Evolutionary conservation across 53 echinoderm and acorn worm species (phyloP).

Genomic region (Temnopleurus reevesii): DNA sequence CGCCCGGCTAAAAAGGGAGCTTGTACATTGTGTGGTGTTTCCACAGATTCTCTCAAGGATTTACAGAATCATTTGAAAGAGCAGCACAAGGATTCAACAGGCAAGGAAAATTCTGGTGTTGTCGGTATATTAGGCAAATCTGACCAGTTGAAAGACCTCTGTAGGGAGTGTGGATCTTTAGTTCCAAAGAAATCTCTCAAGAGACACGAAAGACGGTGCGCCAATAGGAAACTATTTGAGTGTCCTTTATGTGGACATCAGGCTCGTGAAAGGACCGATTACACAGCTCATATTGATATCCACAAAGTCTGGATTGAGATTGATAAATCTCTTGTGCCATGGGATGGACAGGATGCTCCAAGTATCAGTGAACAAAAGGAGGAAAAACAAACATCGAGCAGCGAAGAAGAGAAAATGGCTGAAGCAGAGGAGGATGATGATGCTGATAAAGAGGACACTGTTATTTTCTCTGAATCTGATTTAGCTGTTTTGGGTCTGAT

Average conservation of each 20-base stretch:
- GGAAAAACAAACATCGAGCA: not conserved
- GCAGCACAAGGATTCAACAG: not conserved
- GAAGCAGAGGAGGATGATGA: not conserved
- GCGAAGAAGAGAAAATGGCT: not conserved
- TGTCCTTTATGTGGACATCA: conserved; percentile 90
- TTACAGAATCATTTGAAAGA: conserved; percentile 41
- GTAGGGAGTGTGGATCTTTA: conserved; percentile 55
- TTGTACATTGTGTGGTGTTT: not conserved
- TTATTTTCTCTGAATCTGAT: conserved; percentile 54
- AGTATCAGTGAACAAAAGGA: not conserved
- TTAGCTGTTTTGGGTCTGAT: conserved; percentile 67
- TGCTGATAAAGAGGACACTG: not conserved
- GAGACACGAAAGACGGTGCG: conserved; percentile 78
- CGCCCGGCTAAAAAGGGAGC: conserved; percentile 8
- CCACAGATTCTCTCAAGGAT: conserved; percentile 14
- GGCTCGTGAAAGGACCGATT: conserved; percentile 84
- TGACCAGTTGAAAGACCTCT: conserved; percentile 32
- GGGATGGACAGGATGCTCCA: not conserved
- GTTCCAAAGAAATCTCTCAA: conserved; percentile 58
- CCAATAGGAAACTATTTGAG: conserved; percentile 71
- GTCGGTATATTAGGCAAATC: not conserved
- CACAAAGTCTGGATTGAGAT: conserved; percentile 87
- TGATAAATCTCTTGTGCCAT: conserved; percentile 24
- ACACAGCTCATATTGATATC: conserved; percentile 82
- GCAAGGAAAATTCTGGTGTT: not conserved